Base-by-base conservation (phyloP, 2,888 invertebrate species). In the Leptothorax acervorum region DNA sequence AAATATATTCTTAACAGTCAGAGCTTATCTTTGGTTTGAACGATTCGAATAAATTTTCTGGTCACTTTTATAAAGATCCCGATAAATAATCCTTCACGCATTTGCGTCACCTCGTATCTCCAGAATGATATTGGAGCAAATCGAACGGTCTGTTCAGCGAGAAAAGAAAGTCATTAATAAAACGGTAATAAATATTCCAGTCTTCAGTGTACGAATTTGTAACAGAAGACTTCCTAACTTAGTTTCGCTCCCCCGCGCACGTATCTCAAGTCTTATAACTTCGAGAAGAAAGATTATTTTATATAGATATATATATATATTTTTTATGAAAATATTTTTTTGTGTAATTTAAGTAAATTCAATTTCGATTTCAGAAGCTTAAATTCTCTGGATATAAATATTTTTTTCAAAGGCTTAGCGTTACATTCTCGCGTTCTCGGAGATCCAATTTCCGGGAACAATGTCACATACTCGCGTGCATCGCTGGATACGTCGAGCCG, bases 381-480 rank as follows among this genome's bases (percentile, higher is more conserved):
- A 15, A 73, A 23, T 42, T 51, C 53, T 6, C 12, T 57, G 15
- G 71, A 60, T 18, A 2, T 42, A 70, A 53, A n/a, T 70, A 53
- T n/a, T 53, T 12, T 12, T n/a, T 60, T 60, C 28, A 55, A 15
- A 39, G n/a, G 6, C 35, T 35, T 35, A 6, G 15, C 5, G 15
- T 35, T n/a, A 75, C 35, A 23, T 60, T 39, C 4, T 62, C 51
- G 39, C 68, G n/a, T n/a, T 39, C 12, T 23, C 23, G 48, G 23
- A 45, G 9, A 35, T 35, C 18, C 60, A 45, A 81, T 55, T n/a
- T 23, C 23, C 31, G 15, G 6, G 28, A 28, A 39, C 35, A n/a
- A 0, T n/a, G 35, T 90, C 87, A 95, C 94, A 95, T 94, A 85
- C 94, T 95, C 75, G 94, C 94, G 86, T 95, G 95, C 95, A 95